Percentiles rank a stretch among this genome's conserved stretches.
Evolutionary conservation across 2,797 vertebrate species (phyloP).

Genomic region (Melanotaenia maccullochi): DNA sequence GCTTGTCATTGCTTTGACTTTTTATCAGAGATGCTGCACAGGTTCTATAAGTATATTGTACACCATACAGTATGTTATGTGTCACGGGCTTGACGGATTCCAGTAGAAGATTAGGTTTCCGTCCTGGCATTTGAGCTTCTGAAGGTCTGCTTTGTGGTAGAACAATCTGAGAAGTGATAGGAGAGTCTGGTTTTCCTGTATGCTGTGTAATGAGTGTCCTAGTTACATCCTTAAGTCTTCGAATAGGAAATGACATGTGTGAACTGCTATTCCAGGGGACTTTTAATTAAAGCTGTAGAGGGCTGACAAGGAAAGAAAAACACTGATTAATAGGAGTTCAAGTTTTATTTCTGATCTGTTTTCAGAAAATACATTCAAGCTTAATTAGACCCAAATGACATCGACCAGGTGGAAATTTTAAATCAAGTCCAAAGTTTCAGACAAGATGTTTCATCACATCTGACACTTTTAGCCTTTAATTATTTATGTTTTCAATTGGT

Average conservation of each 20-base stretch:
- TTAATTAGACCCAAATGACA: constrained; percentile 85
- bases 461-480: constrained; percentile 64
- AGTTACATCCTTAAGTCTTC: constrained; percentile 76
- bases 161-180: constrained; percentile 60
- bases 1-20: constrained; percentile 46
- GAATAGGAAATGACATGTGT: constrained; percentile 83
- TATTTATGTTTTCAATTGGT: constrained; percentile 75
- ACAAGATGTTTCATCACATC: constrained; percentile 79
- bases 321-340: constrained; percentile 83
- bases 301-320: constrained; percentile 75
- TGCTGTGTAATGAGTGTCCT: constrained; percentile 80
- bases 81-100: constrained; percentile 47
- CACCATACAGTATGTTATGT: constrained; percentile 24
- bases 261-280: constrained; percentile 78
- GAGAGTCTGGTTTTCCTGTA: constrained; percentile 58
- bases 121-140: constrained; percentile 46
- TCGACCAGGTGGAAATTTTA: constrained; percentile 83
- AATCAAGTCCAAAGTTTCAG: constrained; percentile 77
- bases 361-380: constrained; percentile 80
- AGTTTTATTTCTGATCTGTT: constrained; percentile 83
- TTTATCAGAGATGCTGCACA: constrained; percentile 38
- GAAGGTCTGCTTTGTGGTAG: constrained; percentile 49
- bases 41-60: constrained; percentile 21
- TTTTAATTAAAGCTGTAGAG: constrained; percentile 86
- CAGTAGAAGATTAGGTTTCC: constrained; percentile 67